A percentile compares a stretch with the other conserved stretches of the same genome.
Evolutionary conservation across 2,888 invertebrate genomes (phyloP).

Genomic region (Ormyrus rosae): DNA sequence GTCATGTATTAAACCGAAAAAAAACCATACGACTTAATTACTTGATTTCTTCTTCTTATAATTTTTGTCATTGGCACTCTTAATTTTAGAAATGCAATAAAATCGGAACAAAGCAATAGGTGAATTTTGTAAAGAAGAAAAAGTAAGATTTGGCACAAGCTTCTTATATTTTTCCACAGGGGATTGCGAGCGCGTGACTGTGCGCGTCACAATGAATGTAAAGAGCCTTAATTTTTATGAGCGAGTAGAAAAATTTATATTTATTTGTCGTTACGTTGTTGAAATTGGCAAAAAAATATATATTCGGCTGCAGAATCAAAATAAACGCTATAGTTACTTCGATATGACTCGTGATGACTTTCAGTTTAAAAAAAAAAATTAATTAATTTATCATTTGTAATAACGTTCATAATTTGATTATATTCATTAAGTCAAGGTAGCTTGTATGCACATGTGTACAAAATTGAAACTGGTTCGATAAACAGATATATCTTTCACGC

Average conservation of each 20-base stretch:
- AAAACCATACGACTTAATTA: too few species aligned
- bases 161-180: slow-evolving; percentile 42
- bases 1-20: too few species aligned
- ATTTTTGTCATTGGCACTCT: slow-evolving; percentile 15
- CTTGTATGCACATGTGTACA: slow-evolving; percentile 19
- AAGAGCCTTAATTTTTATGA: slow-evolving; percentile 11
- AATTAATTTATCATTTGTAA: not conserved
- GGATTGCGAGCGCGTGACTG: slow-evolving; percentile 3
- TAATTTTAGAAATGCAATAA: slow-evolving; percentile 34
- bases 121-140: slow-evolving; percentile 27
- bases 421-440: too few species aligned
- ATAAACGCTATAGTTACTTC: not conserved
- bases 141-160: slow-evolving; percentile 17
- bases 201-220: not conserved
- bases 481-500: slow-evolving; percentile 25
- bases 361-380: slow-evolving; percentile 43
- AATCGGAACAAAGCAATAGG: slow-evolving; percentile 45
- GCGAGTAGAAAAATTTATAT: not conserved
- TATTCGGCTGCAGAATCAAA: not conserved
- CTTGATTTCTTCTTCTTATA: too few species aligned
- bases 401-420: not conserved
- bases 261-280: too few species aligned
- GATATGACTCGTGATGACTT: slow-evolving; percentile 30
- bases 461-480: slow-evolving; percentile 53
- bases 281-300: not conserved